Base-by-base conservation (phyloP, 2,113 vertebrate genomes). In the Empidonax alnorum region DNA sequence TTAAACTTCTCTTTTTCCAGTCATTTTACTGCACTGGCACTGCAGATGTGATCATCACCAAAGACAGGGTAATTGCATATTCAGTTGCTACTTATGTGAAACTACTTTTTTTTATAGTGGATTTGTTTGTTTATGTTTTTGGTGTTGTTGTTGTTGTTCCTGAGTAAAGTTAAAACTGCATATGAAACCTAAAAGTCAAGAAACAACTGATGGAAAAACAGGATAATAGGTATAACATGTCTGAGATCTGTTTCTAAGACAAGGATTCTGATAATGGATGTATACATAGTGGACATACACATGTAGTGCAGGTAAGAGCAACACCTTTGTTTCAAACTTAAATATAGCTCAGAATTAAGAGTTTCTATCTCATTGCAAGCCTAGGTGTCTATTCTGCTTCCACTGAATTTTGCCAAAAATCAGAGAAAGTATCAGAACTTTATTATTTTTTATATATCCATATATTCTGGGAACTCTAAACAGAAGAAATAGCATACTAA, bases 81-180 rank as follows among this genome's bases (percentile, higher is more conserved):
- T 39, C 17, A 20, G 6, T 65, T 49, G n/a, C 20, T 87, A 30
- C 9, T 4, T 74, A 8, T 25, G 4, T 74, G 42, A 90, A 81
- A 35, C 8, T 42, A 4, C 1, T 0, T n/a, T 9, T 55, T 63
- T 24, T 66, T 46, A 12, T 56, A 1, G 2, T 30, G 17, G 3
- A 1, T 47, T 55, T 61, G 14, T 61, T 81, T 77, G 4, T 8
- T 52, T 28, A 12, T 2, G 46, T 20, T 41, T 30, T 17, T 17
- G 42, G 42, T 42, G 25, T 13, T 17, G 42, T 14, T 42, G 25
- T 46, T 53, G 19, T 6, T 63, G 14, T 47, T 55, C 25, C 28
- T 68, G 7, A 55, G 19, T 37, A 68, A 84, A 63, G 9, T n/a
- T 30, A 42, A 69, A 72, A 31, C 14, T 61, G 5, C 19, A 6